A percentile compares a stretch with the other conserved stretches of the same genome.
These are phyloP conservation scores for Harlomillsia oculata DNA, from an alignment of 1,140 invertebrate species.

Conservation along the genomic window DNA sequence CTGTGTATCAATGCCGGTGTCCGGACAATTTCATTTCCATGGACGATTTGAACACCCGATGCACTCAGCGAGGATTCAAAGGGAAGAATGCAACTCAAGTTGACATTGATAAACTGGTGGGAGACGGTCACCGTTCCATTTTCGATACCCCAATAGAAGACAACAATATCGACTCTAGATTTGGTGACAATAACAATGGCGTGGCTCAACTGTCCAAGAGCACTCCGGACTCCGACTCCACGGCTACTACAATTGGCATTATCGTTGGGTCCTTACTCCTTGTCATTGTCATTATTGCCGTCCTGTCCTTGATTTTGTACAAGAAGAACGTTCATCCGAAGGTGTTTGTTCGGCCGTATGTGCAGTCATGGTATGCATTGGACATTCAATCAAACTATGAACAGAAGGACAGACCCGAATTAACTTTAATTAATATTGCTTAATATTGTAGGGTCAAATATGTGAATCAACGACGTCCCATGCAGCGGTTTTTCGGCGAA, in stretches of 20 bases:
- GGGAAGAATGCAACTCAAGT: neutral
- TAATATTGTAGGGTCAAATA: slow-evolving; percentile 29
- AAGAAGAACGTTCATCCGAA: slow-evolving; percentile 23
- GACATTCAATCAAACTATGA: neutral
- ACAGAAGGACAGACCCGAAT: neutral
- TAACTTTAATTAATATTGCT: neutral
- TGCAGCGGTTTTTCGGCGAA: slow-evolving; percentile 14
- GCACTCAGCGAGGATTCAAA: neutral
- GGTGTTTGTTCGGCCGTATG: slow-evolving; percentile 26
- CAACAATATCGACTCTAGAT: neutral
- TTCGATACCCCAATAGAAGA: neutral
- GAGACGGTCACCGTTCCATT: neutral
- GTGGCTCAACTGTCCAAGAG: neutral
- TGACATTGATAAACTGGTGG: neutral
- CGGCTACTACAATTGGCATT: neutral
- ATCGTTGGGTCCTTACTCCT: neutral
- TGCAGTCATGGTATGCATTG: slow-evolving; percentile 29
- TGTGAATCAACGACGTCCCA: slow-evolving; percentile 28
- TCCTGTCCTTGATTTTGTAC: slow-evolving; percentile 7
- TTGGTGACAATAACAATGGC: neutral
- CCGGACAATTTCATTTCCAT: neutral
- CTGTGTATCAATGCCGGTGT: slow-evolving; percentile 1
- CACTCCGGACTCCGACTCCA: neutral
- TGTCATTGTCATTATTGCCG: neutral
- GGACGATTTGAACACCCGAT: neutral